Percentiles rank a stretch among this genome's conserved stretches.
Conservation (phyloP, 2,888 invertebrate species). For the Drosophila leonis region DNA sequence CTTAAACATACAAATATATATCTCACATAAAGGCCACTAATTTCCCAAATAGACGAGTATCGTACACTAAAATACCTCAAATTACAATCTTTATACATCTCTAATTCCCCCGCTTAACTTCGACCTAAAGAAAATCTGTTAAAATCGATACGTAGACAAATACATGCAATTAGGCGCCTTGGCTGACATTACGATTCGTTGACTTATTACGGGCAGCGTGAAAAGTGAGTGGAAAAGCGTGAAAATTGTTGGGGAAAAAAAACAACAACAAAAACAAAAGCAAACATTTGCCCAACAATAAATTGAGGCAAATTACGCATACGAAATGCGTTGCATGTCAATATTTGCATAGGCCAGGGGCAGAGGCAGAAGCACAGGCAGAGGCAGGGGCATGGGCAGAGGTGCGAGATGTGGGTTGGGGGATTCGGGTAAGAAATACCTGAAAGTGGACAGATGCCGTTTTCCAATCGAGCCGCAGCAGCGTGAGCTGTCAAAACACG, state of each 20-base stretch:
- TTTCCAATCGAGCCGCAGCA: background rate
- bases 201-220: constrained; percentile 48
- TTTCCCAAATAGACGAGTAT: background rate
- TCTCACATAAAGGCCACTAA: background rate
- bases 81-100: background rate
- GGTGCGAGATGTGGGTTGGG: background rate
- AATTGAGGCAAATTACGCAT: constrained; percentile 73
- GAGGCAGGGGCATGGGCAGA: background rate
- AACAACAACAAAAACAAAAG: constrained; percentile 18
- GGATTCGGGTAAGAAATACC: constrained; percentile 7
- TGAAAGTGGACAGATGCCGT: constrained; percentile 14
- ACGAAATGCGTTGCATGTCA: constrained; percentile 60
- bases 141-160: constrained; percentile 43
- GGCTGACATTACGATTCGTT: constrained; percentile 32
- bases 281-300: constrained; percentile 59
- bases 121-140: constrained; percentile 14
- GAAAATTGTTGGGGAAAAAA: background rate
- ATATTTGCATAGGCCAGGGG: constrained; percentile 67
- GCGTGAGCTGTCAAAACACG: constrained; percentile 34
- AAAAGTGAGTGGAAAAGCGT: constrained; percentile 2
- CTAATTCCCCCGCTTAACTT: background rate
- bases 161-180: constrained; percentile 53
- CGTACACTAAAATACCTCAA: background rate
- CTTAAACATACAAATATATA: background rate
- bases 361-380: background rate